phyloP scores from a whole-genome alignment of 2,797 vertebrate species.

The Tapera naevia region DNA sequence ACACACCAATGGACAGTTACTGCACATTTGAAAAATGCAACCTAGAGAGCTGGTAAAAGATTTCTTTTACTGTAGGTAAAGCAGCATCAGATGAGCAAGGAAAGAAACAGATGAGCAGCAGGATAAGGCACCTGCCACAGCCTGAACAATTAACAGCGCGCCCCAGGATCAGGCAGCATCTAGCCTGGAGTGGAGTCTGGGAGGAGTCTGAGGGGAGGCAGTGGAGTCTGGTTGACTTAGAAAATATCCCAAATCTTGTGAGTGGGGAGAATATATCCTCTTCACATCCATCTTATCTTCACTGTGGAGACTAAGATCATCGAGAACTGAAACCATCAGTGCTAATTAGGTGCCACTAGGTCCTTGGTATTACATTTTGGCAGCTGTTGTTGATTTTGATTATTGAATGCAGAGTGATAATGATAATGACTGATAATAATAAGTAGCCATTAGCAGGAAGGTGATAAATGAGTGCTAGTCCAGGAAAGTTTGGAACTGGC shows the following conservation, averaged over 20 bases:
- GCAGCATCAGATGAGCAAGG: background rate
- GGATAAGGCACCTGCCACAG: background rate
- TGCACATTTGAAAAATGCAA: background rate
- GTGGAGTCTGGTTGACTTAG: background rate
- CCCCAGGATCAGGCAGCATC: background rate
- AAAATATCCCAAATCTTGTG: background rate
- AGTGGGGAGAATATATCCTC: background rate
- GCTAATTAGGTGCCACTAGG: background rate
- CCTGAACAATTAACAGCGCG: background rate
- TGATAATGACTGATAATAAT: background rate
- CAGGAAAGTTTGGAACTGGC: background rate
- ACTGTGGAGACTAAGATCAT: background rate
- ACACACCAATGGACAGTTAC: background rate
- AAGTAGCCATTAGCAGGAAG: background rate
- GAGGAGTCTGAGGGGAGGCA: too few relatives aligned
- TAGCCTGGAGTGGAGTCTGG: background rate
- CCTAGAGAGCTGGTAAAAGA: background rate
- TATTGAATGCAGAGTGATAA: background rate
- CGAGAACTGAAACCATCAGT: background rate
- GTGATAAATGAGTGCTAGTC: background rate
- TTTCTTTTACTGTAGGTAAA: background rate
- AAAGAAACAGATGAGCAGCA: background rate
- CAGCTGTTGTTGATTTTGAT: background rate
- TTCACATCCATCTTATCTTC: background rate
- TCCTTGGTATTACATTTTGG: background rate